These are phyloP conservation scores for Ctenopoma kingsleyae DNA, from an alignment of 2,797 vertebrate genomes.

Conservation along the genomic window DNA sequence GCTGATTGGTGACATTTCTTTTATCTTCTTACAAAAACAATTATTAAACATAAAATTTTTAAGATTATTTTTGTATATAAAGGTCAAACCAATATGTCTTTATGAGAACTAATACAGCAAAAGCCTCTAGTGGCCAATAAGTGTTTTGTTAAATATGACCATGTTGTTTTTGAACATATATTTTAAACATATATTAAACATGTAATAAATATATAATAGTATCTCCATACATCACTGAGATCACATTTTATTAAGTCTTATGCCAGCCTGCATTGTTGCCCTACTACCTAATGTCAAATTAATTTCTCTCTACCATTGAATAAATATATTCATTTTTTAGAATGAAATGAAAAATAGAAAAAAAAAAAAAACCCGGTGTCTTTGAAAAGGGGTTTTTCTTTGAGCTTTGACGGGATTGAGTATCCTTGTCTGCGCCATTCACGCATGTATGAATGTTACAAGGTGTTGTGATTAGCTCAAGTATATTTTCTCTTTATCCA, in stretches of 20 bases:
- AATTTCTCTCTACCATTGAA: constrained; percentile 4
- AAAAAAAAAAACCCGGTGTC: too few relatives aligned
- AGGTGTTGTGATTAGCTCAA: constrained; percentile 20
- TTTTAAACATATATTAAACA: not conserved
- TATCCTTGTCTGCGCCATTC: constrained; percentile 50
- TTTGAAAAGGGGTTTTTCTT: constrained; percentile 11
- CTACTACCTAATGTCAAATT: not conserved
- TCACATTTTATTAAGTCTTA: constrained; percentile 6
- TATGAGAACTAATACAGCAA: not conserved
- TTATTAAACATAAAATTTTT: constrained; percentile 25
- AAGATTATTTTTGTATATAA: constrained; percentile 26
- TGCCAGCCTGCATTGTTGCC: not conserved
- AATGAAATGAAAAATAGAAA: not conserved
- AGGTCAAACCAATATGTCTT: constrained; percentile 14
- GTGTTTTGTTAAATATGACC: not conserved
- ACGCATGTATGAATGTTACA: constrained; percentile 29
- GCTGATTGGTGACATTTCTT: constrained; percentile 19
- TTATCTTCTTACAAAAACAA: constrained; percentile 25
- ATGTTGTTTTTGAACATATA: not conserved
- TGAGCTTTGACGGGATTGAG: constrained; percentile 27
- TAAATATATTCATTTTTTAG: constrained; percentile 6
- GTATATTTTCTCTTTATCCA: constrained; percentile 17
- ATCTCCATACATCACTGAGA: not conserved
- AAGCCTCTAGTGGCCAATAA: not conserved
- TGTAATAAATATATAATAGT: not conserved